Evolutionary conservation across 30 jellyfish, hydroid and myxozoan genomes (phyloP).

Genomic region (Haliclystus octoradiatus): DNA sequence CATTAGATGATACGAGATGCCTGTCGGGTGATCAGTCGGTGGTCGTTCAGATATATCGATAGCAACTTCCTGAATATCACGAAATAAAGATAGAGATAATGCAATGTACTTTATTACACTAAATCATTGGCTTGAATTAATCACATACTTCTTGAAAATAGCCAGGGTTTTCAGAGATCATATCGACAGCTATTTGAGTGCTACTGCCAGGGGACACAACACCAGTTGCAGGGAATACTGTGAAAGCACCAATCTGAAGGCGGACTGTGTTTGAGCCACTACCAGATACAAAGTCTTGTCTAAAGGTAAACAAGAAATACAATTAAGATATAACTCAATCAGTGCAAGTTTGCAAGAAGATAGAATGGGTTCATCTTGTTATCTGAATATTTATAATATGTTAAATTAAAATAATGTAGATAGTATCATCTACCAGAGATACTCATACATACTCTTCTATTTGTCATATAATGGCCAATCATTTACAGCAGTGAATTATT

Average conservation of each 20-base stretch:
- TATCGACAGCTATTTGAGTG: slow-evolving; percentile 60
- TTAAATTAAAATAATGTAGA: too few relatives aligned
- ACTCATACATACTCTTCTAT: too few relatives aligned
- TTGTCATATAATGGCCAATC: too few relatives aligned
- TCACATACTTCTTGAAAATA: slow-evolving; percentile 69
- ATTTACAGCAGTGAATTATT: too few relatives aligned
- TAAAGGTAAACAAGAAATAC: background rate
- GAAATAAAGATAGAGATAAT: background rate
- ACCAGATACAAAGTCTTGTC: slow-evolving; percentile 17
- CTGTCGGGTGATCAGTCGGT: slow-evolving; percentile 80
- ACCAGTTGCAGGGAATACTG: slow-evolving; percentile 82
- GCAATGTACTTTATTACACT: too few relatives aligned
- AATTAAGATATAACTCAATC: too few relatives aligned
- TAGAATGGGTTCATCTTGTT: too few relatives aligned
- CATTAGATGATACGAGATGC: slow-evolving; percentile 53
- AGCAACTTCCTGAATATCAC: slow-evolving; percentile 43
- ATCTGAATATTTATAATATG: too few relatives aligned
- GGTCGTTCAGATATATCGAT: slow-evolving; percentile 76
- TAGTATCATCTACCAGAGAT: too few relatives aligned
- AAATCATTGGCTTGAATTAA: too few relatives aligned
- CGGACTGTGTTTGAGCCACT: slow-evolving; percentile 58
- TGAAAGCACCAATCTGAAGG: slow-evolving; percentile 67
- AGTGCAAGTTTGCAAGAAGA: too few relatives aligned
- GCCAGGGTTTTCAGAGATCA: slow-evolving; percentile 70
- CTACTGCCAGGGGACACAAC: slow-evolving; percentile 61